A percentile compares a stretch with the other conserved stretches of the same genome.
phyloP scores from a whole-genome alignment of 2,888 invertebrate genomes.

The Lasioglossum calceatum region DNA sequence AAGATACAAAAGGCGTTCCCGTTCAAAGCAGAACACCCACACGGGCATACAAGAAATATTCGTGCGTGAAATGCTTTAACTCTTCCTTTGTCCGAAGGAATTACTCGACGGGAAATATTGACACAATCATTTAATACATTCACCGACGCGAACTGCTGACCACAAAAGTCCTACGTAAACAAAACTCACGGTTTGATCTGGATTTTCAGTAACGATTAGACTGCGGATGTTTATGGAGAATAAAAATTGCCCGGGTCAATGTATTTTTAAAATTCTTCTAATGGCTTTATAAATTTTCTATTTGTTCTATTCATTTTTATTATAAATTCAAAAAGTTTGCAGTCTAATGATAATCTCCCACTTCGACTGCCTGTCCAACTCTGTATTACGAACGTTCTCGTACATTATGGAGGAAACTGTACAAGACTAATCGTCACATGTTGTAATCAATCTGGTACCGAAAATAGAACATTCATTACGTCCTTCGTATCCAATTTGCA shows the following conservation, averaged over 20 bases:
- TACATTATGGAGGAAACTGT: neutral
- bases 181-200: neutral
- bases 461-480: neutral
- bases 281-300: neutral
- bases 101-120: neutral
- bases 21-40: conserved; percentile 5
- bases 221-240: neutral
- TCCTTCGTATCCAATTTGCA: neutral
- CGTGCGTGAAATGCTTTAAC: neutral
- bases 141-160: neutral
- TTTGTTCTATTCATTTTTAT: neutral
- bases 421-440: neutral
- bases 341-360: neutral
- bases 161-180: neutral
- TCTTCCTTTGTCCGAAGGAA: neutral
- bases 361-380: neutral
- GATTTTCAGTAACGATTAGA: neutral
- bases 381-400: neutral
- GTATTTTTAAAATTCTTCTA: too few species aligned
- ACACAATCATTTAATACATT: neutral
- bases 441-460: neutral
- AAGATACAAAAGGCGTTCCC: conserved; percentile 2
- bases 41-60: neutral
- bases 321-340: neutral
- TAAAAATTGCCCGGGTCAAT: neutral